Conservation (phyloP, 1,140 invertebrate species). For the Atopsyche davidsoni region DNA sequence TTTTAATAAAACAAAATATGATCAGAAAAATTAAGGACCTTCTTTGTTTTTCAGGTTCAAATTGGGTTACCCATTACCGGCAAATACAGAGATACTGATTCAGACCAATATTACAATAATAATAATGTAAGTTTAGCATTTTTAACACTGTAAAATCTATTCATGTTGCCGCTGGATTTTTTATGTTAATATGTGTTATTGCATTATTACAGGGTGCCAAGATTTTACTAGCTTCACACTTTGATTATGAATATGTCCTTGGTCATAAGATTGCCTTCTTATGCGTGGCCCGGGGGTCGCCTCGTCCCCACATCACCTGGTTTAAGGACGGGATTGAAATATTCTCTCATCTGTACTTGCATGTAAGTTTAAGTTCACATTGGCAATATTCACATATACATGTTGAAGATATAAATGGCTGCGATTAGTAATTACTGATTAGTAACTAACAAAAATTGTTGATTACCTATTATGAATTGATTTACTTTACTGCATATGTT, state of each 20-base stretch:
- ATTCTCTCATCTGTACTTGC: constrained; percentile 79
- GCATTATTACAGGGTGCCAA: constrained; percentile 71
- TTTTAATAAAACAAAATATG: background rate
- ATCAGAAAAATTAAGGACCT: background rate
- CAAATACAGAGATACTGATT: constrained; percentile 79
- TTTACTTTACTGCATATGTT: too few species aligned
- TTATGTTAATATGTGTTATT: background rate
- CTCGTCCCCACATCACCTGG: constrained; percentile 84
- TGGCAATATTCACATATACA: too few species aligned
- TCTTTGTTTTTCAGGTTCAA: constrained; percentile 54
- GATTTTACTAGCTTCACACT: constrained; percentile 84
- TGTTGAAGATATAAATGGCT: too few species aligned
- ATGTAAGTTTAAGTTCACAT: constrained; percentile 62
- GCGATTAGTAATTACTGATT: too few species aligned
- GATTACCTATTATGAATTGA: background rate
- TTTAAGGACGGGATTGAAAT: constrained; percentile 89
- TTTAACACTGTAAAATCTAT: too few species aligned
- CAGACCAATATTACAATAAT: constrained; percentile 82
- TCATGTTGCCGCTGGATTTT: background rate
- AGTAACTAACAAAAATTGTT: background rate
- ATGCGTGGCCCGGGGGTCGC: constrained; percentile 79
- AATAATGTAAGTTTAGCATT: constrained; percentile 62
- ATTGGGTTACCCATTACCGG: constrained; percentile 79
- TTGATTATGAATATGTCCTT: constrained; percentile 87
- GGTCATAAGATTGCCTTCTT: constrained; percentile 90